phyloP scores from a whole-genome alignment of 2,888 invertebrate genomes.

The Spicauda simplicius region DNA sequence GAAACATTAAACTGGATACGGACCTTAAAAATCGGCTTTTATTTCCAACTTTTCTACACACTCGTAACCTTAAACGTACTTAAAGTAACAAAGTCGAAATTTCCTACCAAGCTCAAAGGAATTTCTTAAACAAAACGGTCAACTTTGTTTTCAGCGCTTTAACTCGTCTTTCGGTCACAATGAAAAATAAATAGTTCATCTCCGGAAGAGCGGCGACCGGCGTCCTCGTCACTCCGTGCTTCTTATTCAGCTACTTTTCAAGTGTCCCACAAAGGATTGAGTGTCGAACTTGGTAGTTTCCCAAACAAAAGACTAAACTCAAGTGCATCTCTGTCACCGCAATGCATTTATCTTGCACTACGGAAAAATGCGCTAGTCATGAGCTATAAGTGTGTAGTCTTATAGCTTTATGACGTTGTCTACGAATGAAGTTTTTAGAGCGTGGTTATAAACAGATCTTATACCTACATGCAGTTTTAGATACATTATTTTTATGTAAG shows the following conservation, averaged over 20 bases:
- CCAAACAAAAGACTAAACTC: constrained; percentile 67
- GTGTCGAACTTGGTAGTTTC: constrained; percentile 76
- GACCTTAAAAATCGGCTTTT: neutral
- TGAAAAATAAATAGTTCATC: constrained; percentile 62
- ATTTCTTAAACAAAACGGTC: constrained; percentile 31
- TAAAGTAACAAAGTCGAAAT: neutral
- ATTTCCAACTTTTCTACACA: neutral
- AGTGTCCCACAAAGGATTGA: constrained; percentile 78
- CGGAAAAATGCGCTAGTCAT: neutral
- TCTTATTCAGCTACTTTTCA: constrained; percentile 62
- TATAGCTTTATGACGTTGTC: too few relatives aligned
- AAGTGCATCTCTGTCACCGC: constrained; percentile 59
- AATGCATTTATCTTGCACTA: constrained; percentile 37
- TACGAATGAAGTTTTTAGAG: too few relatives aligned
- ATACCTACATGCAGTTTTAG: too few relatives aligned
- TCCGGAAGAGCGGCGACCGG: constrained; percentile 44
- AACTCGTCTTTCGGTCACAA: constrained; percentile 39
- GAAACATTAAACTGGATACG: too few relatives aligned
- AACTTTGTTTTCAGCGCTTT: constrained; percentile 33
- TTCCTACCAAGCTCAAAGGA: constrained; percentile 17
- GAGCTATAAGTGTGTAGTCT: constrained; percentile 8
- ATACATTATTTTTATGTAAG: too few relatives aligned
- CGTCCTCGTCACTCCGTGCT: constrained; percentile 52
- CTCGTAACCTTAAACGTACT: neutral
- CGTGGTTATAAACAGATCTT: too few relatives aligned